Conservation (phyloP, 2,113 vertebrate genomes). For the Perccottus glenii region DNA sequence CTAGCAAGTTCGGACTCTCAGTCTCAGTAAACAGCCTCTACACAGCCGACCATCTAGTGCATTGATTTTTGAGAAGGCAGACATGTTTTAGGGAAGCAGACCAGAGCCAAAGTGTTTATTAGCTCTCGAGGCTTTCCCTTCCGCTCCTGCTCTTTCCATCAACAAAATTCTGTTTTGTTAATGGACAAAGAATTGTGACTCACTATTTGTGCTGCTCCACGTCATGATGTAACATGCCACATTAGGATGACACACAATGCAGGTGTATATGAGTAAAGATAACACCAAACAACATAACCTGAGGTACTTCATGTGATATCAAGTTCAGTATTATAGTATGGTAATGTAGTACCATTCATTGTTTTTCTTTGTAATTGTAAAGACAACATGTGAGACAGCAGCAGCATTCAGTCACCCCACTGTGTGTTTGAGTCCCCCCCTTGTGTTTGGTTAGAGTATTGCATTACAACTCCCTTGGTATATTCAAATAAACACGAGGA, state of each 20-base stretch:
- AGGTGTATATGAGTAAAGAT: background rate
- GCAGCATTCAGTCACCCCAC: background rate
- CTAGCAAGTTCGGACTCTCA: no score
- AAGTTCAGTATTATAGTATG: no score
- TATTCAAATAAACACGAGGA: background rate
- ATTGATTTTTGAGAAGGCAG: slow-evolving; percentile 7
- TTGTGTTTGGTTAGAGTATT: slow-evolving; percentile 41
- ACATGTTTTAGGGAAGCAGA: slow-evolving; percentile 4
- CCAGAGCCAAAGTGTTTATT: slow-evolving; percentile 12
- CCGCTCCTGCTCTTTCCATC: background rate
- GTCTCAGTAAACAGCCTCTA: background rate
- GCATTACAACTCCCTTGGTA: background rate
- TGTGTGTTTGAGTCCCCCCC: slow-evolving; percentile 40
- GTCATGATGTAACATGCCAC: slow-evolving; percentile 32
- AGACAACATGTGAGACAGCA: background rate
- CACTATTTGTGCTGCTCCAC: slow-evolving; percentile 8
- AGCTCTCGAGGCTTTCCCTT: slow-evolving; percentile 13
- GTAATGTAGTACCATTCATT: no score
- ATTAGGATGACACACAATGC: slow-evolving; percentile 18
- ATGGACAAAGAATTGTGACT: slow-evolving; percentile 22
- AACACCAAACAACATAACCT: background rate
- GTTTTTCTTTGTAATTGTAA: background rate
- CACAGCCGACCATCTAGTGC: background rate
- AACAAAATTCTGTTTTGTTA: background rate
- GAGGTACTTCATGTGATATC: background rate